Base-by-base conservation (phyloP, 2,113 vertebrate species). In the Rissa tridactyla region DNA sequence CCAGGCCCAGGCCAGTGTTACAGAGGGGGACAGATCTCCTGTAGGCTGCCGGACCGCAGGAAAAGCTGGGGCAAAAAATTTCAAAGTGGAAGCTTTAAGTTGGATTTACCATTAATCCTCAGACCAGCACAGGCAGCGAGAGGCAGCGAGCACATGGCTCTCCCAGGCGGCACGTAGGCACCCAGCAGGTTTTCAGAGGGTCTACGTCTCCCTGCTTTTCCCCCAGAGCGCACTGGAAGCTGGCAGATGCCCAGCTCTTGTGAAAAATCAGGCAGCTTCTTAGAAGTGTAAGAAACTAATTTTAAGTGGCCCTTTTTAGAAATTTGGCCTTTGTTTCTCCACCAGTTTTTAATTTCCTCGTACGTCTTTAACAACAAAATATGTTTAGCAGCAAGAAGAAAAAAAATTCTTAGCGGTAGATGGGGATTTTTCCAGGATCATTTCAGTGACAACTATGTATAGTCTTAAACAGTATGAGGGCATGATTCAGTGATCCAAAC, bases 401-500 rank as follows among this genome's bases (percentile, higher is more conserved):
- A 61, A 94, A 85, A 72, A 72, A 57, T 13, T 54, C 64, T 83
- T 55, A 95, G 29, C 75, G 75, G 65, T 93, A 68, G 76, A 96
- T 82, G 75, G 51, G 65, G 65, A 82, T 88, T 96, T 83, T 85
- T 95, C 88, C 80, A 93, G 30, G 49, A 86, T 80, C 60, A 34
- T 94, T 94, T 78, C 86, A 69, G 38, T 71, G 57, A 82, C 70
- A 90, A 49, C 60, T 92, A 79, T 95, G 47, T 58, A 25, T 69
- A 87, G 80, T 54, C 81, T 87, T 83, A 72, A 92, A 90, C 75
- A 70, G 60, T 86, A 52, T 10, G 64, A 90, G 64, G 38, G n/a
- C 42, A 94, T 71, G 69, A 65, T 73, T 80, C 73, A 96, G 80
- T 69, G 96, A 95, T 91, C 90, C 91, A 96, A 94, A 96, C 89